Evolutionary conservation across 2,888 invertebrate genomes (phyloP), one percentile per base, ranked within the genome.

Genomic region (Tortricodes alternella): DNA sequence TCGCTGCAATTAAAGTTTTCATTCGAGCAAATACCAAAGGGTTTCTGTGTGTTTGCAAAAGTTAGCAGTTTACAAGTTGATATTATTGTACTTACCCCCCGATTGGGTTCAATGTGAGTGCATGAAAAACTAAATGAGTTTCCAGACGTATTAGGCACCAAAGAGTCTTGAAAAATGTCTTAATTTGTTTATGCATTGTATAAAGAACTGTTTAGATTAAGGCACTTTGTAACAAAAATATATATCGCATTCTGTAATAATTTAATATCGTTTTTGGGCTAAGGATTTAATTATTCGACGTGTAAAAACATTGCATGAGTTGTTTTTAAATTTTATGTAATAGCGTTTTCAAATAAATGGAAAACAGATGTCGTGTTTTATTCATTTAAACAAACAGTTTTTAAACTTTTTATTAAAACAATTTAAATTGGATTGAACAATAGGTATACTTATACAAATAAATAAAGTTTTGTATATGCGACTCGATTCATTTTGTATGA

Each of bases 401-500:
- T 57, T 34, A 37, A 29, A 55, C 37, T 18, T 58, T 59, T 61
- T 64, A 55, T 41, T 38, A 65, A 65, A 58, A 63, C 52, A 62
- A 62, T 56, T 65, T 61, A n/a, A 56, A 56, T 37, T 29, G 27
- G 37, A 67, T 63, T 62, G 62, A 71, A 74, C 67, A 68, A 69
- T 62, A 68, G 58, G 59, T 64, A 64, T 63, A n/a, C n/a, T n/a
- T n/a, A 63, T 65, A 65, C 65, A 65, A 62, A 56, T 59, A 52
- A 62, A 51, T 61, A 74, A 62, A 59, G 38, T 46, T 46, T 58
- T 71, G 70, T 75, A n/a, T n/a, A n/a, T n/a, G n/a, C n/a, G 80
- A 83, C 84, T 83, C 82, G 83, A 79, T 83, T 77, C 78, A 80
- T 80, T 82, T 79, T 80, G 73, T 74, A 78, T 72, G 71, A 71